Conservation (phyloP, 1,140 invertebrate genomes). For the Venturia canescens region DNA sequence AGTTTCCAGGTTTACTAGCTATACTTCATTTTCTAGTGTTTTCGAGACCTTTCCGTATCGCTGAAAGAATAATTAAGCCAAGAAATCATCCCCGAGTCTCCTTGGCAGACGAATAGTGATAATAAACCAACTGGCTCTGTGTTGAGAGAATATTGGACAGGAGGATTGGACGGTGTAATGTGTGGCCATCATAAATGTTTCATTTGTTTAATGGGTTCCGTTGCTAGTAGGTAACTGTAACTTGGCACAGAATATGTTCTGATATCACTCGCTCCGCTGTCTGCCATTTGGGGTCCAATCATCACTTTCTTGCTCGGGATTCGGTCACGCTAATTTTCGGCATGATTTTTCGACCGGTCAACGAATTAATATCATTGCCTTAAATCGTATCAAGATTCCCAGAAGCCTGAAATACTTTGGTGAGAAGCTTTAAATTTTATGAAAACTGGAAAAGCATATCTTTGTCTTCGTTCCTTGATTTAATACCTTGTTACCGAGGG, state of each 20-base stretch:
- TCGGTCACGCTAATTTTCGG: constrained; percentile 30
- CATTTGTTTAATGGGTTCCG: constrained; percentile 63
- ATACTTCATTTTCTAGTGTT: constrained; percentile 13
- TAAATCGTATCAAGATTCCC: not conserved
- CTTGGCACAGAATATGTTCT: constrained; percentile 64
- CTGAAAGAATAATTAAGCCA: constrained; percentile 64
- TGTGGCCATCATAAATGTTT: constrained; percentile 69
- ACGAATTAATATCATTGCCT: not conserved
- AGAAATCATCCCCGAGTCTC: constrained; percentile 61
- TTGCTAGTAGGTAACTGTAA: constrained; percentile 64
- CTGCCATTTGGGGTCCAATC: constrained; percentile 62
- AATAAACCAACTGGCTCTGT: constrained; percentile 66
- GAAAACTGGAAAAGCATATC: constrained; percentile 38
- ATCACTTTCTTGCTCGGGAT: constrained; percentile 29
- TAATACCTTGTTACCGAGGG: constrained; percentile 11
- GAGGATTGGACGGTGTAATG: constrained; percentile 58
- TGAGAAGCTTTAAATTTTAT: not conserved
- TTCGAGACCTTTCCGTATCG: constrained; percentile 45
- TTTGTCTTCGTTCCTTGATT: not conserved
- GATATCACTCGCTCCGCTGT: constrained; percentile 54
- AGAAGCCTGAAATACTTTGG: too few species aligned
- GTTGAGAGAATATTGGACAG: constrained; percentile 15
- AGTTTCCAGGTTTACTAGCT: not conserved
- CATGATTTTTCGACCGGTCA: constrained; percentile 50
- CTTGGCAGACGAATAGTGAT: constrained; percentile 63